These are phyloP conservation scores for Aleiodes alternator DNA, from an alignment of 2,888 invertebrate species.

Conservation along the genomic window DNA sequence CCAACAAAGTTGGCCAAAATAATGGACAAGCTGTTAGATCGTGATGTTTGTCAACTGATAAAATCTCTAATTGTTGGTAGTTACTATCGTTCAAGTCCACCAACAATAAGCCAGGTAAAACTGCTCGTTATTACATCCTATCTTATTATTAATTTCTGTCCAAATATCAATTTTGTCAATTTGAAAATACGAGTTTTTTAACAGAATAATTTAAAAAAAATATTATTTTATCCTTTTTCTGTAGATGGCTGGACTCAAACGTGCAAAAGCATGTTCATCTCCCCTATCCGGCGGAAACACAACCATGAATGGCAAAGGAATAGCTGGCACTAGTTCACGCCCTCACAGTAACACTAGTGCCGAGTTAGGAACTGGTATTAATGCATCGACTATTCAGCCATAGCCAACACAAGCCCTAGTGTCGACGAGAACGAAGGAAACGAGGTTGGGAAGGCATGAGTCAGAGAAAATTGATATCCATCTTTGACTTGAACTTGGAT, in stretches of 20 bases:
- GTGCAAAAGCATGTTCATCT: conserved; percentile 71
- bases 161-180: no score
- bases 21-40: conserved; percentile 95
- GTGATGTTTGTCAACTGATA: conserved; percentile 93
- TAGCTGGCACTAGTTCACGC: conserved; percentile 78
- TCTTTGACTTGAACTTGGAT: not conserved
- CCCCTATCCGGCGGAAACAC: conserved; percentile 63
- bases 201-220: not conserved
- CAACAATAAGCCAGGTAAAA: conserved; percentile 80
- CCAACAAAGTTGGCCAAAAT: conserved; percentile 94
- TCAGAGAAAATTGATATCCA: conserved; percentile 39
- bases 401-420: conserved; percentile 74
- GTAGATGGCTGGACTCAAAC: conserved; percentile 68
- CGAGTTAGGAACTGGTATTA: conserved; percentile 81
- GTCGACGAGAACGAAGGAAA: conserved; percentile 73
- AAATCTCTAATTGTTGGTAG: conserved; percentile 91
- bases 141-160: no score
- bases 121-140: no score
- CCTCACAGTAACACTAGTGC: conserved; percentile 85
- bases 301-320: conserved; percentile 65
- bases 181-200: no score
- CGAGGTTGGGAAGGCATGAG: conserved; percentile 55
- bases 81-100: conserved; percentile 90
- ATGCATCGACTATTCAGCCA: conserved; percentile 76
- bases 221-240: not conserved